Base-by-base conservation (phyloP, 2,113 vertebrate species). In the pig (Sus scrofa) region DNA sequence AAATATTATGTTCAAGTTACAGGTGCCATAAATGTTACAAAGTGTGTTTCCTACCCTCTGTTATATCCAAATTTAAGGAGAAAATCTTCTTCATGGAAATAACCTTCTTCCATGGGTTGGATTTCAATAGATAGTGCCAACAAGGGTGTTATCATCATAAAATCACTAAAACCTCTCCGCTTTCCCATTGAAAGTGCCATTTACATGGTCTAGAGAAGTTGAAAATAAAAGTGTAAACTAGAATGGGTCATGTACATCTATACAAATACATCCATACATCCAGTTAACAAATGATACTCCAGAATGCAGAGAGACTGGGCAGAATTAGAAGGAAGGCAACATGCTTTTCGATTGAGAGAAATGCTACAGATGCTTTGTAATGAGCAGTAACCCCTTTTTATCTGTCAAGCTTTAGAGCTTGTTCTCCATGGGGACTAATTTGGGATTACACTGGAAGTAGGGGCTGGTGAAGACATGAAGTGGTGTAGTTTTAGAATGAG, bases 11-110 rank as follows among this genome's bases (percentile, higher is more conserved):
- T 89, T 74, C 0, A 44, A 97, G 83, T 65, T 97, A 68, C 15
- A 88, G 60, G 67, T 13, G 8, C 75, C 63, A 8, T 86, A 63
- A 94, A 75, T 77, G 60, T 96, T 96, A 83, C 10, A 92, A 97
- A 86, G 89, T 79, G 94, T 94, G 68, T 96, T 98, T 97, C 65
- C 62, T 93, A 91, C 60, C 96, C 70, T 97, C 84, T 89, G 56
- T 86, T 93, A n/a, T 89, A 97, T 96, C 83, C 91, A 79, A 97
- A 79, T 95, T 96, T 7, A 67, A 96, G 93, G 74, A 86, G 60
- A 82, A 63, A 91, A 54, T 32, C 7, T 39, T 96, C 13, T 63
- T 92, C 70, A 93, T 86, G 89, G 97, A 96, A 97, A 94, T 94
- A 95, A 63, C 22, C 79, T 92, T 91, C 75, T 71, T 92, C 75